phyloP scores from a whole-genome alignment of 2,113 vertebrate species.

The Neogale vison region DNA sequence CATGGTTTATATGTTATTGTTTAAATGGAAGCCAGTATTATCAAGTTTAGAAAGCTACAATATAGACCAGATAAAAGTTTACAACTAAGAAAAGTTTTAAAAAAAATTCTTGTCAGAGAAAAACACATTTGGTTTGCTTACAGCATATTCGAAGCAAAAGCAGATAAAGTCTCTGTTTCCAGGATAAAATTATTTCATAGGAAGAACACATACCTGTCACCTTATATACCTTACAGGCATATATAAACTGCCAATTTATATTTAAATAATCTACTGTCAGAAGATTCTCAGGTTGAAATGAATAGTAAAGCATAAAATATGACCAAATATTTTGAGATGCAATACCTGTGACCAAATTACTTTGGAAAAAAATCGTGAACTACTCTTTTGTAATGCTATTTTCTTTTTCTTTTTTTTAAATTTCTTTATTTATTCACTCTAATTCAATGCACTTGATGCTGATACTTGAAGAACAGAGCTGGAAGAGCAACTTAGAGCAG shows the following conservation, averaged over 20 bases:
- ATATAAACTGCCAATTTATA: background rate
- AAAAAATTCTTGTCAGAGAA: background rate
- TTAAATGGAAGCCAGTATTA: conserved; percentile 18
- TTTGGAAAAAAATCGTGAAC: background rate
- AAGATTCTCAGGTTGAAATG: conserved; percentile 15
- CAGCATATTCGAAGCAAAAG: background rate
- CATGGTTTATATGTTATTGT: background rate
- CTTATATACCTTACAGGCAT: background rate
- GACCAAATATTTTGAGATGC: background rate
- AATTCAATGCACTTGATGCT: background rate
- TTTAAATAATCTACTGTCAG: background rate
- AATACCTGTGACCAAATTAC: background rate
- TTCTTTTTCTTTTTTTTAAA: background rate
- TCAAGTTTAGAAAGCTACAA: background rate
- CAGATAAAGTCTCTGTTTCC: background rate
- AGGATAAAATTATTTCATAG: conserved; percentile 1
- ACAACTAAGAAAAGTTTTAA: background rate
- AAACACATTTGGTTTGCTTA: conserved; percentile 24
- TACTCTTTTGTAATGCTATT: background rate
- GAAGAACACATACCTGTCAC: background rate
- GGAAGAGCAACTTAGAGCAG: background rate
- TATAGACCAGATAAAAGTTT: background rate
- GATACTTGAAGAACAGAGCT: background rate
- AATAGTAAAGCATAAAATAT: background rate
- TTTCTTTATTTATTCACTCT: background rate